These are phyloP conservation scores for Caenorhabditis parvicauda DNA, from an alignment of 2,888 invertebrate species.

Conservation along the genomic window DNA sequence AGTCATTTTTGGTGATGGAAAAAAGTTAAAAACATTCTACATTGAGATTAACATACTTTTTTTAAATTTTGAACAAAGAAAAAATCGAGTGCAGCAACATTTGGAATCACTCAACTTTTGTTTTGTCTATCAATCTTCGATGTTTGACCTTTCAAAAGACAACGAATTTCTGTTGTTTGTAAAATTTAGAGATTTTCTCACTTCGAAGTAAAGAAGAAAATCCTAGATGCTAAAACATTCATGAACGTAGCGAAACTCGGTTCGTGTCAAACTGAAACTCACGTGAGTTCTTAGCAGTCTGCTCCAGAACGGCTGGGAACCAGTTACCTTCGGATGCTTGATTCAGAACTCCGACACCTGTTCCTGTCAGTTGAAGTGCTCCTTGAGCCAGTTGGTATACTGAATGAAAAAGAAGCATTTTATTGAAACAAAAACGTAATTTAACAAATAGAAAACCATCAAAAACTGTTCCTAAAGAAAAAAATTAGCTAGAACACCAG, in stretches of 20 bases:
- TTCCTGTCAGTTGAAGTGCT: conserved; percentile 55
- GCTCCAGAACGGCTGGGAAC: conserved; percentile 56
- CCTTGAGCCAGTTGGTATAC: conserved; percentile 59
- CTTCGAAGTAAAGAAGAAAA: not conserved
- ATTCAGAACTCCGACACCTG: conserved; percentile 58
- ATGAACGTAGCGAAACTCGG: not conserved
- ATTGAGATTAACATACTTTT: no score
- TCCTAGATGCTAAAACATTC: not conserved
- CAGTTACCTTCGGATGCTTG: conserved; percentile 55
- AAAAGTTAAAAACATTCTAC: not conserved
- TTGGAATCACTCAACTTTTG: not conserved
- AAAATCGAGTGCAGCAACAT: not conserved
- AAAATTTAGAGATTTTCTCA: not conserved
- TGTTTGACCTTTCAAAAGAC: not conserved
- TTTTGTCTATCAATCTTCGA: not conserved
- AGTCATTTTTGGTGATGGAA: not conserved
- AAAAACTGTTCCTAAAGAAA: no score
- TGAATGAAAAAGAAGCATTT: conserved; percentile 25
- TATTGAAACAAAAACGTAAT: not conserved
- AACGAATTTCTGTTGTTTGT: not conserved
- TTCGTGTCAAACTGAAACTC: not conserved
- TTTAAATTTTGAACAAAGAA: not conserved
- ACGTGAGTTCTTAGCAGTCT: conserved; percentile 35
- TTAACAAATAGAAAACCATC: not conserved
- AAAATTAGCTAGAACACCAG: no score